Evolutionary conservation across 2,888 invertebrate species (phyloP), one percentile per base, ranked within the genome.

Genomic region (Anagyrus pseudococci): DNA sequence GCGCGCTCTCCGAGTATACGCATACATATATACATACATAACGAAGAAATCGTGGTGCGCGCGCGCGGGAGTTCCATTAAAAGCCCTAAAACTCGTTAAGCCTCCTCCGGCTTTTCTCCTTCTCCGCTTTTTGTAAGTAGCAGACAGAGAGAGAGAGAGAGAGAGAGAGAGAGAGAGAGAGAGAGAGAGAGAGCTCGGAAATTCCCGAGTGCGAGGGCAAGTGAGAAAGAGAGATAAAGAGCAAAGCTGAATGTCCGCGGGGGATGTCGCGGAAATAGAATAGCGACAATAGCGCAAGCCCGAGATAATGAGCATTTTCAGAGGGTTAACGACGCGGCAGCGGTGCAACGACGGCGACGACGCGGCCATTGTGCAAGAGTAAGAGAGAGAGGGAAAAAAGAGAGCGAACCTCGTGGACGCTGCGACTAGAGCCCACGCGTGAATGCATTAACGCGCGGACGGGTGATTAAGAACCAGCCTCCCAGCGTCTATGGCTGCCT

Each of bases 261-360:
- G 20, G 43, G 25, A 63, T 29, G 55, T 49, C 56, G 53, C 48
- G 53, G 52, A 60, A 64, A 60, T 60, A 64, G 52, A 60, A 52
- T 56, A 41, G 46, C 22, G 40, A 64, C 54, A 55, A 64, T 62
- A 46, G 22, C 48, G 25, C 33, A 4, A 29, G 53, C 25, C 15
- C 44, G 29, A 59, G 63, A 69, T 70, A 69, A 70, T 71, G 69
- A 66, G 66, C 62, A 72, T 74, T 75, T 75, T 72, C 65, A 58
- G 60, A 62, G 29, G 68, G 62, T 64, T 71, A 73, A 72, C 69
- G 68, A 69, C 63, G 71, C 70, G 68, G 60, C n/a, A n/a, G n/a
- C n/a, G n/a, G n/a, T n/a, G n/a, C n/a, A n/a, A n/a, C n/a, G n/a
- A n/a, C n/a, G n/a, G n/a, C n/a, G n/a, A n/a, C n/a, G n/a, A n/a